Evolutionary conservation across 2,113 vertebrate species (phyloP), one percentile per base, ranked within the genome.

Genomic region (Puffinus mauretanicus): DNA sequence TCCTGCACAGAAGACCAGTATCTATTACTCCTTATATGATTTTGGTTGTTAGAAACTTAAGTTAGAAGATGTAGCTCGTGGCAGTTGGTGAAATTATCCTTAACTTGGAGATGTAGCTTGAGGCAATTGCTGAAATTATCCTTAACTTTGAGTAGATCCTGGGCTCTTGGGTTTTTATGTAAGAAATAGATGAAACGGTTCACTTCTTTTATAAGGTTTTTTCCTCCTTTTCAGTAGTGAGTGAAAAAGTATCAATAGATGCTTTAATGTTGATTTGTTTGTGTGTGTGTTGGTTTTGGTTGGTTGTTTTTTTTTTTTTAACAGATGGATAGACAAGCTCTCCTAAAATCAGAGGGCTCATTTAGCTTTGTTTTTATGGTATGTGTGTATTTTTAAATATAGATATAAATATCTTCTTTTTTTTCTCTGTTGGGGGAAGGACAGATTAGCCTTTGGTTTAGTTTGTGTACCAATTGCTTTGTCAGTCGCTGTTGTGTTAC

Each of bases 1-100:
- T 52, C 29, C 52, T 44, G 10, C 0, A 1, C 14, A 47, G 60
- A 81, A 83, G n/a, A 77, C 13, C 25, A n/a, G 0, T 75, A n/a
- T 36, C 52, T 66, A 2, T 57, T 78, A 54, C 26, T 75, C 11
- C 25, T 77, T 75, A 46, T 36, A 72, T 70, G n/a, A 72, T 80
- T 91, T 83, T 86, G 10, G 26, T 47, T 78, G 38, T 75, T 88
- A 38, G 26, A 57, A 57, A 60, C 81, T 57, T 52, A 34, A 82
- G 19, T 84, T 62, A 47, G 29, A 62, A 66, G 30, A 20, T 65
- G 20, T 32, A 72, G 15, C 44, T 77, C 5, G 3, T 58, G 25
- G 36, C 64, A 42, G 7, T 55, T 93, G 49, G 27, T 83, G 65
- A 88, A 60, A 49, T 77, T 42, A 30, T 52, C 38, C 17, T 27